Percentiles rank a stretch among this genome's conserved stretches.
phyloP scores from a whole-genome alignment of 2,888 invertebrate genomes.

The Drosophila macrospina region DNA sequence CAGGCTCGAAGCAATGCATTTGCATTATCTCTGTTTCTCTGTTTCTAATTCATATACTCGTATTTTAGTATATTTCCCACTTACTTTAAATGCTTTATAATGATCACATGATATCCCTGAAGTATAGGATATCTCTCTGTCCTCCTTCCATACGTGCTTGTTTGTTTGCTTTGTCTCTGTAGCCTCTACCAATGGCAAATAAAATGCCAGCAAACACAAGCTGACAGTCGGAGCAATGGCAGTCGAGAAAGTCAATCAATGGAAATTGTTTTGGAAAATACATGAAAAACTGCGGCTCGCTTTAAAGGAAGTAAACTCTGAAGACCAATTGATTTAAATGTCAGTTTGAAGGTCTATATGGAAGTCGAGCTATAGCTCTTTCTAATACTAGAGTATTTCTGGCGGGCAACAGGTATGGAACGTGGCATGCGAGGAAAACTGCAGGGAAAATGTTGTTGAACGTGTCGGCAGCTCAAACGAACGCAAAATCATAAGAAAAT shows the following conservation, averaged over 20 bases:
- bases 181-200: slow-evolving; percentile 19
- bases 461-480: slow-evolving; percentile 59
- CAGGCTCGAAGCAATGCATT: no score
- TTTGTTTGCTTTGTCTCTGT: slow-evolving; percentile 21
- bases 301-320: slow-evolving; percentile 37
- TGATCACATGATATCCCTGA: neutral
- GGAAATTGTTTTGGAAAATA: slow-evolving; percentile 51
- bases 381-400: no score
- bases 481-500: slow-evolving; percentile 48
- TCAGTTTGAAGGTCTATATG: slow-evolving; percentile 14
- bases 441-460: slow-evolving; percentile 44
- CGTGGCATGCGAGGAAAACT: slow-evolving; percentile 56
- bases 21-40: no score
- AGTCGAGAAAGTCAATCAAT: slow-evolving; percentile 61
- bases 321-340: slow-evolving; percentile 57
- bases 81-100: no score
- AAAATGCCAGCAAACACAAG: slow-evolving; percentile 42
- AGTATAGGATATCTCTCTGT: slow-evolving; percentile 1
- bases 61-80: no score
- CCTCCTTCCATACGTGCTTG: neutral
- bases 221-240: slow-evolving; percentile 34
- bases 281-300: slow-evolving; percentile 40
- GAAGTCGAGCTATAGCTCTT: slow-evolving; percentile 10
- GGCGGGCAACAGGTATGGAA: slow-evolving; percentile 19
- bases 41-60: neutral